Percentiles rank a stretch among this genome's conserved stretches.
Conservation (phyloP, 2,113 vertebrate species). For the Sarotherodon lohbergeri region DNA sequence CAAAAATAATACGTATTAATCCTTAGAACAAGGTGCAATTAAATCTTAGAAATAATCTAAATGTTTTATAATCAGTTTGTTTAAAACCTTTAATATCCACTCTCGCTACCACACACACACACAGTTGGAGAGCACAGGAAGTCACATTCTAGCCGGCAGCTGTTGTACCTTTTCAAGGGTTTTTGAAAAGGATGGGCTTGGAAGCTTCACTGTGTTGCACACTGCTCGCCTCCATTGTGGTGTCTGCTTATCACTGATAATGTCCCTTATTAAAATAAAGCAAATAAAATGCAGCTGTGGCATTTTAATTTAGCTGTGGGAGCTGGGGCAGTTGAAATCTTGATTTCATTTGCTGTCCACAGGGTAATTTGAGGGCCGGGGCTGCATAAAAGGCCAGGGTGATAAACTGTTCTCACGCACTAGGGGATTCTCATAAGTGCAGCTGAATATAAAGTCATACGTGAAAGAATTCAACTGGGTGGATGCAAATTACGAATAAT, state of each 20-base stretch:
- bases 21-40: neutral
- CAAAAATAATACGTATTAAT: neutral
- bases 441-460: neutral
- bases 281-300: constrained; percentile 1
- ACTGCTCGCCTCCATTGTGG: neutral
- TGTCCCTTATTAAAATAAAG: constrained; percentile 9
- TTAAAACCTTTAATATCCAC: neutral
- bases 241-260: constrained; percentile 42
- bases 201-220: neutral
- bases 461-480: neutral
- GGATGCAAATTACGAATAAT: neutral
- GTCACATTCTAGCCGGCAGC: neutral
- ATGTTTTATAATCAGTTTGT: neutral
- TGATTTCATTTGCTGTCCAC: constrained; percentile 2
- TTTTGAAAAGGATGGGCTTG: neutral
- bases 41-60: neutral
- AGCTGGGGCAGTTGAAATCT: neutral
- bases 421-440: neutral
- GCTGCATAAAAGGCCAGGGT: neutral
- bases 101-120: neutral
- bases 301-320: neutral
- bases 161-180: neutral
- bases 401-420: neutral
- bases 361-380: neutral
- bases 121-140: neutral